Conservation (phyloP, 2,797 vertebrate genomes). For the Dryobates pubescens region DNA sequence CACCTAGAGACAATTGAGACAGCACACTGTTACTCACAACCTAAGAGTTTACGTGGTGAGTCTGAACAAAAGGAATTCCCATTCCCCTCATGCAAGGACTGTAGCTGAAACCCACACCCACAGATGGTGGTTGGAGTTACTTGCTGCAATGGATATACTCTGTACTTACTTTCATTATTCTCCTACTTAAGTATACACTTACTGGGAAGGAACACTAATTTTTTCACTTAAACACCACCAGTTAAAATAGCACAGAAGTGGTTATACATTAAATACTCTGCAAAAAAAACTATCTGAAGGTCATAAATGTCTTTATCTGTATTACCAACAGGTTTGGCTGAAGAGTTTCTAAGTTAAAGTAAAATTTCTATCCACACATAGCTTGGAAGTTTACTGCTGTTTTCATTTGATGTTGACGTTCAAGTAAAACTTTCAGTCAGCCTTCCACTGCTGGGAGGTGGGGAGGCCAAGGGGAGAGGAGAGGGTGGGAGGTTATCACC, state of each 20-base stretch:
- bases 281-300: background rate
- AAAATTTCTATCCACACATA: background rate
- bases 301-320: background rate
- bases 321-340: background rate
- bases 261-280: background rate
- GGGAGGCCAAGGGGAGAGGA: no score
- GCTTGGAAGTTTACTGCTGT: background rate
- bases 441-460: background rate
- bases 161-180: background rate
- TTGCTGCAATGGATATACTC: background rate
- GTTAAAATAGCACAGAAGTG: background rate
- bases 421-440: background rate
- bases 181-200: background rate
- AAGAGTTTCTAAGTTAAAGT: background rate
- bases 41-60: background rate
- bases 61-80: background rate
- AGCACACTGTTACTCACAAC: background rate
- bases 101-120: background rate
- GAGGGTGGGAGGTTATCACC: background rate
- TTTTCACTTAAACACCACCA: background rate
- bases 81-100: accelerated
- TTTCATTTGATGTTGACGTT: background rate
- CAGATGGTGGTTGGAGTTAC: background rate
- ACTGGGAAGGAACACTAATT: background rate
- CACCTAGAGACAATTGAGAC: conserved; percentile 79